Percentiles rank a stretch among this genome's conserved stretches.
Conservation (phyloP, 2,113 vertebrate genomes). For the Ctenomys sociabilis region DNA sequence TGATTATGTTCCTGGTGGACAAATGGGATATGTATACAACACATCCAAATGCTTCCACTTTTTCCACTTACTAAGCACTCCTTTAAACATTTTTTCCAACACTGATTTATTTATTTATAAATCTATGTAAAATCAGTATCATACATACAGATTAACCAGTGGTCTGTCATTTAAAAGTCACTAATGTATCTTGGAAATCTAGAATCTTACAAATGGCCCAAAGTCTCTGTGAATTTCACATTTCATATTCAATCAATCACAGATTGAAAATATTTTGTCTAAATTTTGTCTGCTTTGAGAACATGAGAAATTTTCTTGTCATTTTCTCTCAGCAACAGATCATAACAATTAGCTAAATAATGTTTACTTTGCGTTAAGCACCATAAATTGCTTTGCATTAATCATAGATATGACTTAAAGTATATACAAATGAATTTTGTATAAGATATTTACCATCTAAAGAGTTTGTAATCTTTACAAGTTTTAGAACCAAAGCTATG, state of each 20-base stretch:
- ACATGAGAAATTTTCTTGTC: not conserved
- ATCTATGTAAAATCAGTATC: not conserved
- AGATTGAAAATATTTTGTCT: not conserved
- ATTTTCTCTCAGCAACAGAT: not conserved
- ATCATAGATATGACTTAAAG: not conserved
- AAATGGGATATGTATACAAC: not conserved
- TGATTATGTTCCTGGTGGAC: not conserved
- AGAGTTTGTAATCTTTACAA: not conserved
- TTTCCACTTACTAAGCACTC: not conserved
- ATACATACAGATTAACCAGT: not conserved
- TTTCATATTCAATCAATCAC: not conserved
- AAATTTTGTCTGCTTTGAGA: not conserved
- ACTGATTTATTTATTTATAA: not conserved
- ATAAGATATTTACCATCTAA: not conserved
- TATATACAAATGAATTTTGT: not conserved
- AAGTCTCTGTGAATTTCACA: not conserved
- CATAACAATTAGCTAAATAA: not conserved
- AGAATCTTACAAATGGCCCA: fast-evolving
- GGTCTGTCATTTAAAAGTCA: not conserved
- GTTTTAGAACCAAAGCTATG: not conserved
- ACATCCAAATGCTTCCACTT: not conserved
- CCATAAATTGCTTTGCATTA: no score
- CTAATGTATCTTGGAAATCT: not conserved
- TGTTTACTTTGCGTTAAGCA: not conserved
- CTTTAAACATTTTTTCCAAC: not conserved